Conservation (phyloP, 2,888 invertebrate species). For the Tetheella fluctuosa region DNA sequence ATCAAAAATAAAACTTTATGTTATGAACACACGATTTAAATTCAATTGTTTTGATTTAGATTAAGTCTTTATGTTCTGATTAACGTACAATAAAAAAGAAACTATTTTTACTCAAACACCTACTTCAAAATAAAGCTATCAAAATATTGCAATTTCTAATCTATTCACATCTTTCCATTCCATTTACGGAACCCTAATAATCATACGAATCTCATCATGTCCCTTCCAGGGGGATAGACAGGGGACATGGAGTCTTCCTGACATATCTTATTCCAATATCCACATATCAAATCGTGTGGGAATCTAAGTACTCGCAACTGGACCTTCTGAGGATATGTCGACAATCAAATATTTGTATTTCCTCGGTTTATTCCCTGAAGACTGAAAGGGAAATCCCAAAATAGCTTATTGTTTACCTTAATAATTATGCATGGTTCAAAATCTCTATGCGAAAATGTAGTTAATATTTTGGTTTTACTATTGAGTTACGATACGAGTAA, state of each 20-base stretch:
- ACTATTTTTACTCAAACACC: too few species aligned
- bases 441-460: constrained; percentile 28
- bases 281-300: constrained; percentile 11
- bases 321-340: neutral
- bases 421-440: neutral
- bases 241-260: constrained; percentile 24
- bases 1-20: too few species aligned
- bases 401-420: neutral
- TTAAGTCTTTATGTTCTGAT: too few species aligned
- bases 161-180: constrained; percentile 11
- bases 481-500: too few species aligned
- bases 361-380: neutral
- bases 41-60: too few species aligned
- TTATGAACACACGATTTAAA: too few species aligned
- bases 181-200: constrained; percentile 14
- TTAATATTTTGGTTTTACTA: constrained; percentile 20
- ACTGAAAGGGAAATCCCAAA: neutral
- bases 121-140: neutral
- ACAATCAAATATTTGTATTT: constrained; percentile 3
- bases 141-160: neutral
- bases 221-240: constrained; percentile 29
- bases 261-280: constrained; percentile 22
- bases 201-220: constrained; percentile 19
- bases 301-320: constrained; percentile 16
- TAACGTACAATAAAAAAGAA: too few species aligned